phyloP scores from a whole-genome alignment of 2,113 vertebrate species.

The Catharus bicknelli region DNA sequence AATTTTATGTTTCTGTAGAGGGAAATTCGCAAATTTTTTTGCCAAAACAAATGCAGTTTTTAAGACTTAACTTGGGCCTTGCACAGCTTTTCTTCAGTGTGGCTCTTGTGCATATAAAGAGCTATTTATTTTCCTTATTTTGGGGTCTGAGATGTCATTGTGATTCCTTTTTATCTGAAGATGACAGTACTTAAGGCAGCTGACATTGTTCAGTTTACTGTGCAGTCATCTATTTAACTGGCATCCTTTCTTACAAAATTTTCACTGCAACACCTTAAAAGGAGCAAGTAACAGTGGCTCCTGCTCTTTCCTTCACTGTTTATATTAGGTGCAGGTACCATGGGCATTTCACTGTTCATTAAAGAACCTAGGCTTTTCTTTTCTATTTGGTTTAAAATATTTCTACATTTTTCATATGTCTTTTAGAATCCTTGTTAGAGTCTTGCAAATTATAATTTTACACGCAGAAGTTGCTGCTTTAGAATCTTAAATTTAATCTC shows the following conservation, averaged over 20 bases:
- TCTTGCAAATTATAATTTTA: not conserved
- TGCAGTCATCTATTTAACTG: not conserved
- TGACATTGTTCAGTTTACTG: not conserved
- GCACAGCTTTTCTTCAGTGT: not conserved
- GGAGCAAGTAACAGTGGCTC: not conserved
- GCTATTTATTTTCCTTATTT: not conserved
- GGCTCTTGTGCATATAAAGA: not conserved
- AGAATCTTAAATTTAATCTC: not conserved
- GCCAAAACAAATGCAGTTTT: not conserved
- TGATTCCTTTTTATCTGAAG: not conserved
- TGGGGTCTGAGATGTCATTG: not conserved
- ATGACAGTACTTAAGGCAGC: not conserved
- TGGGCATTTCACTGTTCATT: not conserved
- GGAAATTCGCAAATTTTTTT: not conserved
- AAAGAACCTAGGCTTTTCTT: not conserved
- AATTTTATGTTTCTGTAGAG: not conserved
- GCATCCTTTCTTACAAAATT: not conserved
- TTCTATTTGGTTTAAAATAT: not conserved
- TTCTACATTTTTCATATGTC: accelerated
- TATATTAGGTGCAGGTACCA: not conserved
- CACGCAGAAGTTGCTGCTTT: not conserved
- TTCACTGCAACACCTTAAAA: not conserved
- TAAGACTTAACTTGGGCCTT: not conserved
- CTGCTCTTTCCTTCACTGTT: not conserved
- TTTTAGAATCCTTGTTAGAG: not conserved